phyloP scores from a whole-genome alignment of 2,113 vertebrate species.

The Gopherus evgoodei region DNA sequence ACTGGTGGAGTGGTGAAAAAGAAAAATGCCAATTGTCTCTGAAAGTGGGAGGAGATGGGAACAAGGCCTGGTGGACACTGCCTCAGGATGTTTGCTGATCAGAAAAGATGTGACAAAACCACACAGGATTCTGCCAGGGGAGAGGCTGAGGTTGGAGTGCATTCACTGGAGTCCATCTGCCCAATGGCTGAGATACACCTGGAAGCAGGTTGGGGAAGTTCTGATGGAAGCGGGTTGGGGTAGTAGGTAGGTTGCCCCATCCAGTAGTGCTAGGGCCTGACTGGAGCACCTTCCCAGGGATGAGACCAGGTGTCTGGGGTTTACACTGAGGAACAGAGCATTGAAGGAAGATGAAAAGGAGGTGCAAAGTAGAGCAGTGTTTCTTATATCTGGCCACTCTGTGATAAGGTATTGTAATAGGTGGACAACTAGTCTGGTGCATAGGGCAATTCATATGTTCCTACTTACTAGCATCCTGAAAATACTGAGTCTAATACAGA shows the following conservation, averaged over 20 bases:
- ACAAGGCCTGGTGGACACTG: neutral
- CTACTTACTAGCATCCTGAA: constrained; percentile 42
- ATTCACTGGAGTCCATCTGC: too few species aligned
- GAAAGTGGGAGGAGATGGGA: neutral
- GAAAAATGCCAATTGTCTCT: neutral
- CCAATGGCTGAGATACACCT: too few species aligned
- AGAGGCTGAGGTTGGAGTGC: too few species aligned
- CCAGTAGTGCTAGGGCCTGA: too few species aligned
- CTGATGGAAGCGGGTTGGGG: too few species aligned
- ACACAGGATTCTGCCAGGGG: too few species aligned
- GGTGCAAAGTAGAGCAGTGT: neutral
- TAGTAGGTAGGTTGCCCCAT: too few species aligned
- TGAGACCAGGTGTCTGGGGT: neutral
- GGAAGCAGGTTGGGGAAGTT: too few species aligned
- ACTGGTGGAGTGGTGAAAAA: neutral
- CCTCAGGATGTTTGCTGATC: too few species aligned
- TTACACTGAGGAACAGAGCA: neutral
- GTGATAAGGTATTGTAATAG: neutral
- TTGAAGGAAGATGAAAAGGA: neutral
- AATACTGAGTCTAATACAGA: constrained; percentile 43
- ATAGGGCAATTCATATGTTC: neutral
- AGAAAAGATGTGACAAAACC: too few species aligned
- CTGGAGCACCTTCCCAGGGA: neutral
- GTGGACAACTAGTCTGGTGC: neutral
- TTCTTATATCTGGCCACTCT: neutral